phyloP scores from a whole-genome alignment of 1,140 invertebrate species.

The Thalassaphorura encarpata region DNA sequence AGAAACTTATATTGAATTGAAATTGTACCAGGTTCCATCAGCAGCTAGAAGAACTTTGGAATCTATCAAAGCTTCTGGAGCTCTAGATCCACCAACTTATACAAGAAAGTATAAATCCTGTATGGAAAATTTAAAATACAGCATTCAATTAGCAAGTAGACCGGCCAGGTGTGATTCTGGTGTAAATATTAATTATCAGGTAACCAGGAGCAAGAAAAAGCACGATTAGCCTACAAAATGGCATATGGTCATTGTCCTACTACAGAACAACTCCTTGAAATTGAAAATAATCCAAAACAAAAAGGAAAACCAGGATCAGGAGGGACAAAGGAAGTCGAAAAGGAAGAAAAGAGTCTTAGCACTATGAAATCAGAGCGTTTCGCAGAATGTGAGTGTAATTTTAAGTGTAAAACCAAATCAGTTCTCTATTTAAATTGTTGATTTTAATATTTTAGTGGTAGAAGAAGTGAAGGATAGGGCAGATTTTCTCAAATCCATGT shows the following conservation, averaged over 20 bases:
- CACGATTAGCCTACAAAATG: constrained; percentile 4
- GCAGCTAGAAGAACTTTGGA: background rate
- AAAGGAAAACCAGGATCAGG: background rate
- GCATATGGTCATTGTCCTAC: background rate
- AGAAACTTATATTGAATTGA: too few species aligned
- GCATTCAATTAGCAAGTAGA: too few species aligned
- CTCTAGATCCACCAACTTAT: background rate
- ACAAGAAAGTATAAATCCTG: background rate
- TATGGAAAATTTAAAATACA: too few species aligned
- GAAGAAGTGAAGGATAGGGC: background rate
- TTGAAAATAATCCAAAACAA: too few species aligned
- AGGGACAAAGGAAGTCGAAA: background rate
- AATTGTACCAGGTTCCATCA: too few species aligned
- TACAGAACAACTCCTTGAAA: too few species aligned
- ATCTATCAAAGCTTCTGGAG: background rate
- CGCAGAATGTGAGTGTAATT: background rate
- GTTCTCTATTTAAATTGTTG: background rate
- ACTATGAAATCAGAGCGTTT: background rate
- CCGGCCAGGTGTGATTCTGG: too few species aligned
- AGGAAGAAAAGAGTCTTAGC: background rate
- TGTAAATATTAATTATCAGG: background rate
- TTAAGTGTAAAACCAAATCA: background rate
- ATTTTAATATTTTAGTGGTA: background rate
- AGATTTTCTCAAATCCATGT: background rate
- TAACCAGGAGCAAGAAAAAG: background rate